Conservation (phyloP, 2,113 vertebrate species). For the Piaya cayana region DNA sequence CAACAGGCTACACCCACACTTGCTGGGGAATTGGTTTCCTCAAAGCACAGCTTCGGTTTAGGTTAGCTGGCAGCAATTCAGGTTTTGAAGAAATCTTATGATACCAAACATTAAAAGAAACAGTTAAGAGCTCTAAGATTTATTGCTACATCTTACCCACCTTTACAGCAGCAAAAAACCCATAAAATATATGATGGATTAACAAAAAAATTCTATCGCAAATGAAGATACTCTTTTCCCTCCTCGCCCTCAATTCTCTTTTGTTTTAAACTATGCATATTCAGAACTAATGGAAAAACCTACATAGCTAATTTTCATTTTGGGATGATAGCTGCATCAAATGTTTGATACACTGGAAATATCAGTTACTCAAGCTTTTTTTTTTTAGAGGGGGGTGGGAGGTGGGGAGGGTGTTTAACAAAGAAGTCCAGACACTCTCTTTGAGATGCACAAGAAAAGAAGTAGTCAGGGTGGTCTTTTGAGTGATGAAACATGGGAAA, state of each 20-base stretch:
- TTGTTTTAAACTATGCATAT: not conserved
- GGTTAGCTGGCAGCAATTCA: slow-evolving; percentile 15
- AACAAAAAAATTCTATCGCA: not conserved
- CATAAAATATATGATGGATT: not conserved
- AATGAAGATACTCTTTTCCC: not conserved
- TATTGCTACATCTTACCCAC: not conserved
- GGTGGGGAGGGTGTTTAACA: not conserved
- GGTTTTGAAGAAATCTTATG: not conserved
- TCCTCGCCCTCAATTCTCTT: not conserved
- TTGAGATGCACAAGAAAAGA: not conserved
- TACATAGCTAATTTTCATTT: not conserved
- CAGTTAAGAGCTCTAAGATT: not conserved
- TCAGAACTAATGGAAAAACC: not conserved
- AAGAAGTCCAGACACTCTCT: not conserved
- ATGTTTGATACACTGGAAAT: not conserved
- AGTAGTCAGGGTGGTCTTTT: not conserved
- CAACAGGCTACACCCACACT: slow-evolving; percentile 33
- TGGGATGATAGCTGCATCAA: not conserved
- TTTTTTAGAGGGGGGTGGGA: too few species aligned
- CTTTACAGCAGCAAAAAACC: not conserved
- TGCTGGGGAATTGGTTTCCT: slow-evolving; percentile 35
- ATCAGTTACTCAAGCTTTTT: not conserved
- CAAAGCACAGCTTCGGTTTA: slow-evolving; percentile 1
- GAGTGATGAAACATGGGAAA: not conserved
- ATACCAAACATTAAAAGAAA: not conserved